A percentile compares a stretch with the other conserved stretches of the same genome.
Evolutionary conservation across 2,797 vertebrate species (phyloP).

Genomic region (Myioborus miniatus): DNA sequence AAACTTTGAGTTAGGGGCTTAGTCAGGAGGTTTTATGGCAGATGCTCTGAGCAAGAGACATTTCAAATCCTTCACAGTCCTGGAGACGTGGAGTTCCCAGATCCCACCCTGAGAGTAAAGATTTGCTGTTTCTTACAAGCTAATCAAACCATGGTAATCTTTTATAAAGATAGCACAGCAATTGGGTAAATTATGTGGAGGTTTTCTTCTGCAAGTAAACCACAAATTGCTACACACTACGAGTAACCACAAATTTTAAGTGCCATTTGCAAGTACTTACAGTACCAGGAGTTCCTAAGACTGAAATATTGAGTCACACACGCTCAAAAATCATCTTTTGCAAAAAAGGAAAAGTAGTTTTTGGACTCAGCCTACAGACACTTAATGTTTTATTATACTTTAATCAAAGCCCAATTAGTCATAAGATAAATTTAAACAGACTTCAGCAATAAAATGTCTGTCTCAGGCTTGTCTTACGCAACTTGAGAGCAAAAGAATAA

Average conservation of each 20-base stretch:
- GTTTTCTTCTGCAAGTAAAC: background rate
- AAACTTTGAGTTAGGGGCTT: background rate
- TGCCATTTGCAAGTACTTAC: background rate
- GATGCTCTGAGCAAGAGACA: background rate
- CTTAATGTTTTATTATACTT: slow-evolving; percentile 42
- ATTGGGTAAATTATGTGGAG: background rate
- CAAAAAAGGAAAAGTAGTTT: slow-evolving; percentile 34
- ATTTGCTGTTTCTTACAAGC: background rate
- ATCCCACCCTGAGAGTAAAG: background rate
- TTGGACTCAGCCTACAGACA: background rate
- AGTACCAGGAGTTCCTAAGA: background rate
- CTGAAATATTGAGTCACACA: background rate
- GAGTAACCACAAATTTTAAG: background rate
- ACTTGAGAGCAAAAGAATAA: slow-evolving; percentile 28
- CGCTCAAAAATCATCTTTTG: background rate
- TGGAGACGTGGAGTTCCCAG: background rate
- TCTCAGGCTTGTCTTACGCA: slow-evolving; percentile 39
- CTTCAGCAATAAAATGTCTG: slow-evolving; percentile 53
- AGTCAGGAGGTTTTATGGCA: background rate
- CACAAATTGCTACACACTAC: slow-evolving; percentile 3
- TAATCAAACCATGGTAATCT: background rate
- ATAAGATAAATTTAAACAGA: slow-evolving; percentile 61
- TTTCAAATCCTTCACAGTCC: background rate
- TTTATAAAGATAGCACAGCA: slow-evolving; percentile 1
- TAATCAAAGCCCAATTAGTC: slow-evolving; percentile 65